Evolutionary conservation across 2,113 vertebrate genomes (phyloP), one percentile per base, ranked within the genome.

Genomic region (Rhegmatorhina hoffmannsi): DNA sequence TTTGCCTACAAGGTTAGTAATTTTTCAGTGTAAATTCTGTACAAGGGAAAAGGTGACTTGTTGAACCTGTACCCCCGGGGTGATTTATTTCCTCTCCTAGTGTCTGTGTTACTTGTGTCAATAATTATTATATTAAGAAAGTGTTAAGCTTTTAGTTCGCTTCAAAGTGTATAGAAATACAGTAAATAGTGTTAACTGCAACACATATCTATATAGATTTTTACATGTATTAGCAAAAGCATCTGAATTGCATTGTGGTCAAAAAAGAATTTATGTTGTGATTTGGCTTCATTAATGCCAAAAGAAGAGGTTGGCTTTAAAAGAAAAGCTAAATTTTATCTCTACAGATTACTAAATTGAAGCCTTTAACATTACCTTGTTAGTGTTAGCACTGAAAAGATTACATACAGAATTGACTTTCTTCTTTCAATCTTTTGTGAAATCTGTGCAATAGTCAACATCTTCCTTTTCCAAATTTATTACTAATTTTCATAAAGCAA

Each of bases 1-100:
- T 98, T 98, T 99, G 86, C 99, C 99, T 95, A 99, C 99, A 89
- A 99, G 99, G 99, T 99, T 95, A 98, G 98, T 97, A 89, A 15
- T 56, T 86, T 90, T 97, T 72, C 58, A 38, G 24, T 40, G 31
- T 87, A 17, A 40, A 36, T 96, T 82, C 67, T 3, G 1, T 64
- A 40, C 15, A 38, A 56, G 36, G 47, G 52, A 43, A 79, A 79
- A 64, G 7, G 33, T 17, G 15, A 26, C 29, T 17, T 75, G 31
- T 68, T 52, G 12, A n/a, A 59, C 31, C 25, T 72, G 9, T 66
- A 28, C 17, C 14, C 4, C 17, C n/a, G 13, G 17, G 33, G n/a
- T 56, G 55, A 49, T 74, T 67, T 67, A 9, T 59, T 52, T 43
- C 7, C 24, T 63, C 38, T 83, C 24, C 7, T 25, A 36, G 6